Percentiles rank a stretch among this genome's conserved stretches.
These are phyloP conservation scores for Colaptes auratus DNA, from an alignment of 2,113 vertebrate genomes.

Conservation along the genomic window DNA sequence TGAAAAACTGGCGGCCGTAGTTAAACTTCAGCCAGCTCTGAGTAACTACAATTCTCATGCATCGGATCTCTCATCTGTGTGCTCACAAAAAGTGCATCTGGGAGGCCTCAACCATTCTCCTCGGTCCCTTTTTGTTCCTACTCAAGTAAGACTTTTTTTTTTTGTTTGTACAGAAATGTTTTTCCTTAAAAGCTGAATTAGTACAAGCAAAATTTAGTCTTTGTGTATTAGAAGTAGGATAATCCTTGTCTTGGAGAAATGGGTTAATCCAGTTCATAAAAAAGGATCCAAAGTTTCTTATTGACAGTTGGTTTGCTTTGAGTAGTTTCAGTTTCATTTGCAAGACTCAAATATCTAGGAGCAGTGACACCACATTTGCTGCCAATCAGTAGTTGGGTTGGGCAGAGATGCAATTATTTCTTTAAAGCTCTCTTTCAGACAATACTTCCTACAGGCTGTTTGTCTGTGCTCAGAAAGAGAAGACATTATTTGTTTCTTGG, in stretches of 20 bases:
- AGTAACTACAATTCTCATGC: constrained; percentile 66
- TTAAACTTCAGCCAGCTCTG: constrained; percentile 90
- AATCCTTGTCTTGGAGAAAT: neutral
- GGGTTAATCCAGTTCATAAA: neutral
- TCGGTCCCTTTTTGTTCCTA: constrained; percentile 90
- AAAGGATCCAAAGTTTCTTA: neutral
- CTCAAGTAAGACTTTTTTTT: constrained; percentile 78
- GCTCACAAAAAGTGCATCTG: constrained; percentile 78
- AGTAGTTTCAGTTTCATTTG: neutral
- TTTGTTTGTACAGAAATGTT: neutral
- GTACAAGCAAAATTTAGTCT: neutral
- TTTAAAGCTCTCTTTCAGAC: neutral
- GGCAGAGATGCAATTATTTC: neutral
- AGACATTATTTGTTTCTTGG: neutral
- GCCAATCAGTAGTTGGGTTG: neutral
- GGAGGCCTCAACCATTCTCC: constrained; percentile 91
- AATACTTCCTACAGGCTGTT: neutral
- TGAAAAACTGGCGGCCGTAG: constrained; percentile 91
- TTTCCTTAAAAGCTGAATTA: neutral
- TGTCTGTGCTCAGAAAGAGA: neutral
- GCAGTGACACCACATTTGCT: neutral
- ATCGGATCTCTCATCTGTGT: constrained; percentile 50
- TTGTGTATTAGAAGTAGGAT: neutral
- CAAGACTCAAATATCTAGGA: neutral
- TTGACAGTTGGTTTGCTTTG: neutral